A percentile compares a stretch with the other conserved stretches of the same genome.
Conservation (phyloP, 2,888 invertebrate species). For the Pomacea canaliculata region DNA sequence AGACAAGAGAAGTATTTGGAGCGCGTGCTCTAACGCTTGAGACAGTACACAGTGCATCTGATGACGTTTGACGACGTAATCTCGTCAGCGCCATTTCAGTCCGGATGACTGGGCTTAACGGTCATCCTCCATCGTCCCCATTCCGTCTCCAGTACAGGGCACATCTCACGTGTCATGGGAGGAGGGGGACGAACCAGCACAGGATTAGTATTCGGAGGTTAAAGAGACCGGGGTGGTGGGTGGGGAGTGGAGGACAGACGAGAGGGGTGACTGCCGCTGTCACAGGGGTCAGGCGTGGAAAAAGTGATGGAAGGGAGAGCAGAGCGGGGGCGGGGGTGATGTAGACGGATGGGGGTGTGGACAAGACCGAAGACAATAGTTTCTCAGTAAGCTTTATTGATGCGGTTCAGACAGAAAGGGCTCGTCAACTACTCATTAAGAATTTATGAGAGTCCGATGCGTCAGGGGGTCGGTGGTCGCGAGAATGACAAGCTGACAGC, state of each 20-base stretch:
- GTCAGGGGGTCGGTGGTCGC: constrained; percentile 2
- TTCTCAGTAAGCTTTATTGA: constrained; percentile 12
- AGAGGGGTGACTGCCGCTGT: background rate
- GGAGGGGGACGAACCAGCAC: too few relatives aligned
- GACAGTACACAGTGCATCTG: too few relatives aligned
- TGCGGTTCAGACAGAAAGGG: constrained; percentile 8
- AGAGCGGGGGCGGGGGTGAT: background rate
- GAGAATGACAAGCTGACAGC: constrained; percentile 2
- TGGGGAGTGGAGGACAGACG: background rate
- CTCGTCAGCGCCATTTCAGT: too few relatives aligned
- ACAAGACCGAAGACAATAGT: background rate
- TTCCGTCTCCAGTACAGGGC: too few relatives aligned
- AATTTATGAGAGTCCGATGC: constrained; percentile 3
- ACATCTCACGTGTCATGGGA: too few relatives aligned
- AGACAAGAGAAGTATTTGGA: too few relatives aligned
- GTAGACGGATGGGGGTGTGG: background rate
- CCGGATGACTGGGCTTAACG: too few relatives aligned
- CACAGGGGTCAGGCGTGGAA: background rate
- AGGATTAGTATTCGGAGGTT: too few relatives aligned
- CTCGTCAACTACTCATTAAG: constrained; percentile 3
- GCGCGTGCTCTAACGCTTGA: too few relatives aligned
- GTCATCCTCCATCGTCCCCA: too few relatives aligned
- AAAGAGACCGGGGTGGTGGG: too few relatives aligned
- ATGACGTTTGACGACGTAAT: too few relatives aligned
- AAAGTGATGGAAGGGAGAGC: background rate